These are phyloP conservation scores for Drosophila kohkoa DNA, from an alignment of 1,140 invertebrate species.

Conservation along the genomic window DNA sequence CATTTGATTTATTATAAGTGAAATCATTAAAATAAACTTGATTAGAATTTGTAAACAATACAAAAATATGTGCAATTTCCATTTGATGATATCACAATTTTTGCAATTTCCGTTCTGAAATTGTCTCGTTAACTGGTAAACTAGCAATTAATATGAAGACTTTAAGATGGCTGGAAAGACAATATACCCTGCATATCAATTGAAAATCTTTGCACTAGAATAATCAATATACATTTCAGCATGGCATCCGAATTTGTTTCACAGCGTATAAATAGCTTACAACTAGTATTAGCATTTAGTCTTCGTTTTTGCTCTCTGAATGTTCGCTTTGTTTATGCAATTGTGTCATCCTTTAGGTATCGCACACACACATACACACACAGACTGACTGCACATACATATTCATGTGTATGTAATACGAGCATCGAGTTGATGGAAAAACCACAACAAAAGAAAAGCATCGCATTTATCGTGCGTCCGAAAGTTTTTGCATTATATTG, in stretches of 20 bases:
- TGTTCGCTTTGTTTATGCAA: conserved; percentile 13
- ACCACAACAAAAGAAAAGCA: background rate
- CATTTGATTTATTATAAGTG: conserved; percentile 36
- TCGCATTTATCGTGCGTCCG: conserved; percentile 21
- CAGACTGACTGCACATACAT: no score
- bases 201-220: no score
- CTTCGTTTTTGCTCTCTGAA: background rate
- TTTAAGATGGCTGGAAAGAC: background rate
- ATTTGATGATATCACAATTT: background rate
- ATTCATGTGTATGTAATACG: background rate
- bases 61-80: background rate
- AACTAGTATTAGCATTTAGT: conserved; percentile 27
- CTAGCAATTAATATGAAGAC: background rate
- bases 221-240: background rate
- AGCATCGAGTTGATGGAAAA: background rate
- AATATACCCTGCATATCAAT: background rate
- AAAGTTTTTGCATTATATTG: conserved; percentile 62
- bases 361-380: background rate
- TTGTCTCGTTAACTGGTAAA: background rate
- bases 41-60: conserved; percentile 1
- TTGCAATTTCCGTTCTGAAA: conserved; percentile 1
- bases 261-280: conserved; percentile 22
- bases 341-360: background rate
- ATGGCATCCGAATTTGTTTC: background rate
- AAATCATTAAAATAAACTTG: conserved; percentile 16